phyloP scores from a whole-genome alignment of 2,888 invertebrate species.

The Habrosyne pyritoides region DNA sequence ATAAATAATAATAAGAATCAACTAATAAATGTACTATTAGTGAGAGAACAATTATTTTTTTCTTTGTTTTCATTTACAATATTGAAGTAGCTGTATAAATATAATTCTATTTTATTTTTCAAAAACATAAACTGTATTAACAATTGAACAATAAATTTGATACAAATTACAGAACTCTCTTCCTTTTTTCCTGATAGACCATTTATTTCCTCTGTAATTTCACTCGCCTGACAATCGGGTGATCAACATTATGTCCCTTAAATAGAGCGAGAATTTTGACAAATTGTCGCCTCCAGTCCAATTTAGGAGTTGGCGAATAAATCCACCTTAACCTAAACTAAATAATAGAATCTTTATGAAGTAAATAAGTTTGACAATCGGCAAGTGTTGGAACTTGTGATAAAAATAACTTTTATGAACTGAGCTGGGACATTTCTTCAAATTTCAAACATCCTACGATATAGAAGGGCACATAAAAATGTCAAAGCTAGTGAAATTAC shows the following conservation, averaged over 20 bases:
- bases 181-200: constrained; percentile 9
- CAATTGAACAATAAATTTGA: constrained; percentile 12
- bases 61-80: too few species aligned
- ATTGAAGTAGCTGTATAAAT: too few species aligned
- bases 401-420: background rate
- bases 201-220: constrained; percentile 8
- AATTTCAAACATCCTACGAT: too few species aligned
- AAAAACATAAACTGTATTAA: background rate
- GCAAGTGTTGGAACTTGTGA: background rate
- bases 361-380: background rate
- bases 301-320: constrained; percentile 22
- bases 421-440: background rate
- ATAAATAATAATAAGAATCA: too few species aligned
- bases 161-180: background rate
- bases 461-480: too few species aligned
- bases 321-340: constrained; percentile 25
- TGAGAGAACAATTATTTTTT: too few species aligned
- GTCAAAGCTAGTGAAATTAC: too few species aligned
- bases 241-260: constrained; percentile 37
- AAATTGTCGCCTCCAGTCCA: constrained; percentile 16
- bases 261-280: constrained; percentile 31
- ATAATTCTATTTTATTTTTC: too few species aligned
- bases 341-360: constrained; percentile 20
- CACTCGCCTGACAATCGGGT: constrained; percentile 35
- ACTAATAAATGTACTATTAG: too few species aligned